These are phyloP conservation scores for Orcinus orca DNA, from an alignment of 2,113 vertebrate species.

Conservation along the genomic window DNA sequence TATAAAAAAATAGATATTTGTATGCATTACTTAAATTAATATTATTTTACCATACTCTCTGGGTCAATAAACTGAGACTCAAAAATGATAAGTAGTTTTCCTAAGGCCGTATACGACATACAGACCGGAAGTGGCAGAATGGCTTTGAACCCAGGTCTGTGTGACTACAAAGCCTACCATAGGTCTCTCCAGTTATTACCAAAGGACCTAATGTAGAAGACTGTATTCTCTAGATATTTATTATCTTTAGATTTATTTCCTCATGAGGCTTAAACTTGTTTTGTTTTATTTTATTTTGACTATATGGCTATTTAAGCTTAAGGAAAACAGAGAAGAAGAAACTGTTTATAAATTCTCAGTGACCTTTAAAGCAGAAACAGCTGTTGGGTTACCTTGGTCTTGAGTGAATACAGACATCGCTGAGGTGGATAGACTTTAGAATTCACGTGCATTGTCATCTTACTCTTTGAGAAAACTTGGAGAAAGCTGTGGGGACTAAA, in stretches of 20 bases:
- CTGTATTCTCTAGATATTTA: not conserved
- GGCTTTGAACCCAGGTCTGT: not conserved
- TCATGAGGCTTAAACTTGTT: conserved; percentile 54
- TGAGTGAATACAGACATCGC: conserved; percentile 68
- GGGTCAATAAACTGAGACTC: not conserved
- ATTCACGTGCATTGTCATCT: conserved; percentile 45
- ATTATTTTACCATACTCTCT: not conserved
- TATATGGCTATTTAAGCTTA: conserved; percentile 68
- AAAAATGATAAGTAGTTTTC: not conserved
- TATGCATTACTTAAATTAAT: not conserved
- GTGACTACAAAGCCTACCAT: not conserved
- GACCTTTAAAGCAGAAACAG: conserved; percentile 80
- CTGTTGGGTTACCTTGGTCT: conserved; percentile 60
- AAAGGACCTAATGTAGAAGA: not conserved
- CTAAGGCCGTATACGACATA: rapidly evolving
- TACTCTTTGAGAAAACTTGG: conserved; percentile 54
- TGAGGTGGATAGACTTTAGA: conserved; percentile 45
- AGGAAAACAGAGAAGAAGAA: conserved; percentile 68
- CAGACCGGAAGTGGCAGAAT: not conserved
- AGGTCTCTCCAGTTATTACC: not conserved
- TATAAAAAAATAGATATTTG: not conserved
- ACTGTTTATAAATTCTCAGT: conserved; percentile 68
- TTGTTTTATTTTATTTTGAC: conserved; percentile 69
- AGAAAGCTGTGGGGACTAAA: conserved; percentile 47
- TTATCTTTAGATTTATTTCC: conserved; percentile 64